phyloP scores from a whole-genome alignment of 2,113 vertebrate genomes.

The Ia io region DNA sequence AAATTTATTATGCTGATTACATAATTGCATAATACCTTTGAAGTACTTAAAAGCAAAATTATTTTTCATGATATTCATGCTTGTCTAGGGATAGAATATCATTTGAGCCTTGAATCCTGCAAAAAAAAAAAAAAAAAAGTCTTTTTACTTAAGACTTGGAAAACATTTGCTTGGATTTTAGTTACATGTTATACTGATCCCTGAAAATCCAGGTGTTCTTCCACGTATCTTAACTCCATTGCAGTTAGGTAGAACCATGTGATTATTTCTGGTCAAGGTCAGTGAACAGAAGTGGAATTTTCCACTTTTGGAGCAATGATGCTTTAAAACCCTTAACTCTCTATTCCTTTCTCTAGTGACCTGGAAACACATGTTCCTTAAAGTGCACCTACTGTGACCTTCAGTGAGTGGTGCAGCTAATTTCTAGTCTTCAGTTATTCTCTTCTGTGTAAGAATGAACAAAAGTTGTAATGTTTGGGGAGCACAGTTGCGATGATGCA shows the following conservation, averaged over 20 bases:
- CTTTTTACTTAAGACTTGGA: not conserved
- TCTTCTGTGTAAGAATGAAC: not conserved
- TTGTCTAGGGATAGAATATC: not conserved
- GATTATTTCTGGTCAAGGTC: not conserved
- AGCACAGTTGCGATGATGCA: not conserved
- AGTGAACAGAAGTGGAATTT: not conserved
- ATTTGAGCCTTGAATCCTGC: not conserved
- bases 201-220: not conserved
- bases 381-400: not conserved
- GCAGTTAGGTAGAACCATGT: not conserved
- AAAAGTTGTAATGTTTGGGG: not conserved
- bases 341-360: not conserved
- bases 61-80: not conserved
- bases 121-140: not conserved
- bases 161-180: not conserved
- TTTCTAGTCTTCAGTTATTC: not conserved
- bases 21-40: constrained; percentile 30
- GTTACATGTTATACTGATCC: not conserved
- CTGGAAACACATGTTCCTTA: not conserved
- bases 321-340: not conserved
- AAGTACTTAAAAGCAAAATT: constrained; percentile 27
- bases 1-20: constrained; percentile 50
- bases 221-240: not conserved
- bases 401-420: not conserved
- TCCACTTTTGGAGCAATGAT: not conserved